Evolutionary conservation across 2,113 vertebrate genomes (phyloP).

Genomic region (Tapirus terrestris): DNA sequence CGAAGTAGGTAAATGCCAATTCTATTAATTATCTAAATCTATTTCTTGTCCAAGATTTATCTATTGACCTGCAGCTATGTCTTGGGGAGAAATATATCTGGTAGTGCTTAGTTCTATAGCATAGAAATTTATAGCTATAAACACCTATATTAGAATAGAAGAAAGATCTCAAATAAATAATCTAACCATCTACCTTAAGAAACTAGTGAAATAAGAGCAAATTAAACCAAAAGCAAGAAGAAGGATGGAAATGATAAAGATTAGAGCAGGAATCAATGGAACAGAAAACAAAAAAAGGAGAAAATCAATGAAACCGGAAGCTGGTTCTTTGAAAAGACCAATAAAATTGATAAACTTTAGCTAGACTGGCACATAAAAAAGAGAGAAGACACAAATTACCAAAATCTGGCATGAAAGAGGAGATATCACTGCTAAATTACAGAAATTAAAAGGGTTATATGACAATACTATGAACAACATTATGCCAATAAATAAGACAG

Average conservation of each 20-base stretch:
- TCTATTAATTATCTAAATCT: conserved; percentile 19
- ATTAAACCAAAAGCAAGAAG: not conserved
- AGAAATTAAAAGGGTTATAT: not conserved
- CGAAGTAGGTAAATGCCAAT: conserved; percentile 15
- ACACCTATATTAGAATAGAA: not conserved
- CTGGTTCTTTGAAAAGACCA: not conserved
- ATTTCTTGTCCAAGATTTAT: conserved; percentile 8
- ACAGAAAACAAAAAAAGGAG: not conserved
- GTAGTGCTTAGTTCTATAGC: not conserved
- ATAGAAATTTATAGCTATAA: not conserved
- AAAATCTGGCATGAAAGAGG: not conserved
- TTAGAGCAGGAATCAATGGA: not conserved
- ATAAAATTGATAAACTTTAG: conserved; percentile 26
- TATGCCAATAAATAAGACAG: not conserved
- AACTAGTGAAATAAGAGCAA: conserved; percentile 22
- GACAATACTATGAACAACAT: not conserved
- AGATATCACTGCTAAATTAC: not conserved
- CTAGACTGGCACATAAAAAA: not conserved
- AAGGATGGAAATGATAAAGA: not conserved
- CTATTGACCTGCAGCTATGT: conserved; percentile 14
- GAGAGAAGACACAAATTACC: not conserved
- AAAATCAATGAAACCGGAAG: not conserved
- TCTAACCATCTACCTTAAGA: not conserved
- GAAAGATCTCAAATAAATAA: not conserved
- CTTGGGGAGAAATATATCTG: not conserved